Conservation (phyloP, 2,888 invertebrate genomes). For the Bembecia ichneumoniformis region DNA sequence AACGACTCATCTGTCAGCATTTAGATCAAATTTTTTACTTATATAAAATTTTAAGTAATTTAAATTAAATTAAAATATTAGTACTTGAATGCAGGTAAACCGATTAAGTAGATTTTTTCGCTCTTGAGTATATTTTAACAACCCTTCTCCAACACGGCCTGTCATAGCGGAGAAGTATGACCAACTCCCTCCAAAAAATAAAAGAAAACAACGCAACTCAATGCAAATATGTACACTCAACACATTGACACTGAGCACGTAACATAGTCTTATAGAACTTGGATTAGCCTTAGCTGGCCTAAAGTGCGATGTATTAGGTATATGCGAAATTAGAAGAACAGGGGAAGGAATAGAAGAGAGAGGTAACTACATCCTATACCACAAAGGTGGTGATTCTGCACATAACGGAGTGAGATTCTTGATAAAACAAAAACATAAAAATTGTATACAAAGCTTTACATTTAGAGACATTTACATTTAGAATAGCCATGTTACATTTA, state of each 20-base stretch:
- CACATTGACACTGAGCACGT: background rate
- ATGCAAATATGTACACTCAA: background rate
- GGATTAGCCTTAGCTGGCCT: background rate
- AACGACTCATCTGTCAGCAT: too few relatives aligned
- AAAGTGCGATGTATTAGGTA: background rate
- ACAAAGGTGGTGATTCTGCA: slow-evolving; percentile 5
- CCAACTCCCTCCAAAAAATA: background rate
- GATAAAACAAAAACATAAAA: slow-evolving; percentile 1
- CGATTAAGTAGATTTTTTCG: too few relatives aligned
- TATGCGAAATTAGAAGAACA: background rate
- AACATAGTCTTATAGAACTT: background rate
- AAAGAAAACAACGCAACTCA: background rate
- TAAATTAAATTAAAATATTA: too few relatives aligned
- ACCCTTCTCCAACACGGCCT: background rate
- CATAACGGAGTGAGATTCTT: slow-evolving; percentile 5
- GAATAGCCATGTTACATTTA: background rate
- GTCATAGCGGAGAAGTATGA: background rate
- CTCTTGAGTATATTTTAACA: too few relatives aligned
- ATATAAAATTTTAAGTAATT: too few relatives aligned
- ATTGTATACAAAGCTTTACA: slow-evolving; percentile 3
- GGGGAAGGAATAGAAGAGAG: background rate
- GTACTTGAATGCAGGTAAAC: too few relatives aligned
- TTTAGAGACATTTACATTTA: slow-evolving; percentile 1
- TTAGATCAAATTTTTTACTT: too few relatives aligned
- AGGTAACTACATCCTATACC: slow-evolving; percentile 1